phyloP scores from a whole-genome alignment of 2,113 vertebrate genomes.

The Crotalus helleri region DNA sequence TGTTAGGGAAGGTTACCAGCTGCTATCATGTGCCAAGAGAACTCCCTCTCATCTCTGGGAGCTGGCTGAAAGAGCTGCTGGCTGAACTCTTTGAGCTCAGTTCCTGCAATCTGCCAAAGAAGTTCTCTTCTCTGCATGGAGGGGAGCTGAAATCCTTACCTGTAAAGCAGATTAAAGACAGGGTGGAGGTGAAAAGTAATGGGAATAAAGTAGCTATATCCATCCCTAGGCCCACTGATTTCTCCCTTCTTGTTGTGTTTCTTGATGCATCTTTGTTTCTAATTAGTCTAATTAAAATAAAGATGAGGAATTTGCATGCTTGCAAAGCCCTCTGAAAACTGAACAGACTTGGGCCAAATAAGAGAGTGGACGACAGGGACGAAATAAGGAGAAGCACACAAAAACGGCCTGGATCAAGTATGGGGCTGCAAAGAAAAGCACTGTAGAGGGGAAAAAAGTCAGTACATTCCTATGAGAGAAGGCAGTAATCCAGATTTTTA shows the following conservation, averaged over 20 bases:
- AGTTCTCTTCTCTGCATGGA: background rate
- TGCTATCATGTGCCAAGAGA: background rate
- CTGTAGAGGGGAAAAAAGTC: background rate
- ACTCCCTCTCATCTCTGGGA: background rate
- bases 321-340: background rate
- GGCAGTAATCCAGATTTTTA: background rate
- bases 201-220: background rate
- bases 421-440: background rate
- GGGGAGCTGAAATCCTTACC: background rate
- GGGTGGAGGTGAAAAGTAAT: background rate
- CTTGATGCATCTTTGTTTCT: background rate
- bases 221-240: background rate
- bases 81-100: background rate
- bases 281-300: background rate
- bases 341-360: background rate
- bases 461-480: background rate
- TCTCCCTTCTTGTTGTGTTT: background rate
- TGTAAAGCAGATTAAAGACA: background rate
- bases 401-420: background rate
- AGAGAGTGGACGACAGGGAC: background rate
- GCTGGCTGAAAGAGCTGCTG: background rate
- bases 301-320: background rate
- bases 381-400: background rate
- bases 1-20: background rate
- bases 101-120: background rate